Conservation (phyloP, 2,888 invertebrate genomes). For the Morinoia aosen region DNA sequence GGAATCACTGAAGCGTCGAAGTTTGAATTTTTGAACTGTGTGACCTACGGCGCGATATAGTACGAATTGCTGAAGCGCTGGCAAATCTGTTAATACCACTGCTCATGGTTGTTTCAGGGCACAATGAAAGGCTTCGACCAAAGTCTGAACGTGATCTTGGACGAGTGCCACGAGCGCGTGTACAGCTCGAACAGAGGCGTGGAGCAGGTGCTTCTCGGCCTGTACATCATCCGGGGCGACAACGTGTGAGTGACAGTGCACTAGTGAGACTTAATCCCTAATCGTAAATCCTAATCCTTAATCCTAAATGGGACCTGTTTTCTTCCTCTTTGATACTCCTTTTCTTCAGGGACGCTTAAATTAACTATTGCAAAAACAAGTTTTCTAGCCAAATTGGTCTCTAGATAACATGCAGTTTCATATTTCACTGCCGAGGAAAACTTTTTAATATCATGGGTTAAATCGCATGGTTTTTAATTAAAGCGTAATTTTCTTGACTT, state of each 20-base stretch:
- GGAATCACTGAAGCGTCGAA: background rate
- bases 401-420: too few relatives aligned
- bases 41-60: background rate
- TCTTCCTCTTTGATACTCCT: too few relatives aligned
- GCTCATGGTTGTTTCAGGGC: conserved; percentile 77
- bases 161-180: conserved; percentile 98
- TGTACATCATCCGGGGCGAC: conserved; percentile 98
- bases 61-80: too few relatives aligned
- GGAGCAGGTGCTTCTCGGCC: conserved; percentile 91
- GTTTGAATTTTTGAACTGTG: background rate
- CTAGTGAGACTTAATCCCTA: background rate
- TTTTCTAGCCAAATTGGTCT: too few relatives aligned
- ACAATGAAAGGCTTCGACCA: conserved; percentile 98
- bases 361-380: too few relatives aligned
- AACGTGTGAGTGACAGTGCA: conserved; percentile 78
- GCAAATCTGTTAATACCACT: background rate
- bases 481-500: background rate
- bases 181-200: conserved; percentile 93
- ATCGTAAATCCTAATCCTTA: background rate
- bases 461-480: too few relatives aligned
- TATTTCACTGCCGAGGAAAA: too few relatives aligned
- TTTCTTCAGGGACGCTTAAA: too few relatives aligned
- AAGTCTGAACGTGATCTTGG: conserved; percentile 97
- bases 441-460: too few relatives aligned
- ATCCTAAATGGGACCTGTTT: background rate